These are phyloP conservation scores for Drosophila lacertosa DNA, from an alignment of 1,140 invertebrate species.

Conservation along the genomic window DNA sequence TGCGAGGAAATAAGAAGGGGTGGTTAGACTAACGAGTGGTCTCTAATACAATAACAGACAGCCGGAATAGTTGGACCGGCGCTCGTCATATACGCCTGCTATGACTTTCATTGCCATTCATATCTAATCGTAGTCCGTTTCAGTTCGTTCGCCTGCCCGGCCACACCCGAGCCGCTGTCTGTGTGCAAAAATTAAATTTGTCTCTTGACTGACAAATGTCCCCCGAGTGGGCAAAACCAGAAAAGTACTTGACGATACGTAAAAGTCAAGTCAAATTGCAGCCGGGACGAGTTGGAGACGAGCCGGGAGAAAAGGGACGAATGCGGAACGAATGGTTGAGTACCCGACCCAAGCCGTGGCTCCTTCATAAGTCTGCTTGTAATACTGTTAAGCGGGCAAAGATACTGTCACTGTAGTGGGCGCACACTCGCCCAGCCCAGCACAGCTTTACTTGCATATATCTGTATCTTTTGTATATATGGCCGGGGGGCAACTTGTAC, in stretches of 20 bases:
- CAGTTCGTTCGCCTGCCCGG: neutral
- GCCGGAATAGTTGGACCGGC: constrained; percentile 30
- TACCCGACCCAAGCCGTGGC: neutral
- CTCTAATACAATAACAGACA: constrained; percentile 38
- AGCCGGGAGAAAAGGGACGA: neutral
- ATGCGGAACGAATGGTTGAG: neutral
- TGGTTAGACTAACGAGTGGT: constrained; percentile 11
- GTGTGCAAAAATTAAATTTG: constrained; percentile 81
- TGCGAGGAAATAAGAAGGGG: neutral
- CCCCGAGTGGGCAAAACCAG: constrained; percentile 80
- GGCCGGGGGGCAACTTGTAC: constrained; percentile 57
- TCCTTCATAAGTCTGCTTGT: constrained; percentile 79
- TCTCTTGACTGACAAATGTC: constrained; percentile 84
- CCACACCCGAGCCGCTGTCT: constrained; percentile 13
- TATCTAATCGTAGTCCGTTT: constrained; percentile 71
- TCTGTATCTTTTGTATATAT: constrained; percentile 73
- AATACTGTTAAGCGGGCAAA: constrained; percentile 82
- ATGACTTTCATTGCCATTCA: constrained; percentile 81
- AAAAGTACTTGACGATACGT: constrained; percentile 83
- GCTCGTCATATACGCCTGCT: constrained; percentile 58
- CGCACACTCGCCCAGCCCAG: constrained; percentile 25
- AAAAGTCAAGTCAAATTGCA: constrained; percentile 83
- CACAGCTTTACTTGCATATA: constrained; percentile 39
- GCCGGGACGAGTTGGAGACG: constrained; percentile 13
- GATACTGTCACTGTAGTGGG: constrained; percentile 81